These are phyloP conservation scores for Hypanus sabinus DNA, from an alignment of 2,113 vertebrate genomes.

Conservation along the genomic window DNA sequence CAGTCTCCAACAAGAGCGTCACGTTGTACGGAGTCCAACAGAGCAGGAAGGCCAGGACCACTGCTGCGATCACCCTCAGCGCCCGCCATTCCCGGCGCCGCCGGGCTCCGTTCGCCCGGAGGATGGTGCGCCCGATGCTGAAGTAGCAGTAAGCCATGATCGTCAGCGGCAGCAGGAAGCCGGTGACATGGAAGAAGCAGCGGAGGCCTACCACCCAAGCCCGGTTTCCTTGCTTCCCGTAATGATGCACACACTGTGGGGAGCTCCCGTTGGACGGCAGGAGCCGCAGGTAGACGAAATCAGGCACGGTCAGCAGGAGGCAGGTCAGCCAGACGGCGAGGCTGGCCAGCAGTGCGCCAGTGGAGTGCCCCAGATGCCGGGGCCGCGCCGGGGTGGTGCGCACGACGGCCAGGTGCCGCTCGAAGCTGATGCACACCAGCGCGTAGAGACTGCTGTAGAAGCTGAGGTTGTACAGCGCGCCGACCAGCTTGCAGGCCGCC, in stretches of 20 bases:
- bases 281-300: conserved; percentile 55
- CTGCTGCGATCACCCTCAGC: conserved; percentile 54
- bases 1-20: conserved; percentile 57
- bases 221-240: conserved; percentile 36
- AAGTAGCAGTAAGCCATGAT: conserved; percentile 71
- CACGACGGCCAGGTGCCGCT: conserved; percentile 70
- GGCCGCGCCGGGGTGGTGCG: conserved; percentile 46
- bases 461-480: conserved; percentile 63
- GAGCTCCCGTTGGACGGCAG: accelerated
- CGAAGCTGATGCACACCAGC: conserved; percentile 69
- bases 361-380: no score
- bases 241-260: conserved; percentile 49
- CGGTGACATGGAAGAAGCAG: conserved; percentile 53
- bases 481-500: conserved; percentile 58
- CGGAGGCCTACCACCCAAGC: conserved; percentile 56
- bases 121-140: conserved; percentile 59
- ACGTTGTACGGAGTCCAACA: conserved; percentile 68
- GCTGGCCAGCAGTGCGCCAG: conserved; percentile 49
- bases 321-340: conserved; percentile 57
- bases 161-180: conserved; percentile 62
- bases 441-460: conserved; percentile 67
- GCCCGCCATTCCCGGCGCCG: conserved; percentile 60
- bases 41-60: conserved; percentile 60
- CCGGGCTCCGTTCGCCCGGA: conserved; percentile 48
- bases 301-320: conserved; percentile 53